A percentile compares a stretch with the other conserved stretches of the same genome.
Conservation (phyloP, 2,888 invertebrate species). For the Aporophyla lueneburgensis region DNA sequence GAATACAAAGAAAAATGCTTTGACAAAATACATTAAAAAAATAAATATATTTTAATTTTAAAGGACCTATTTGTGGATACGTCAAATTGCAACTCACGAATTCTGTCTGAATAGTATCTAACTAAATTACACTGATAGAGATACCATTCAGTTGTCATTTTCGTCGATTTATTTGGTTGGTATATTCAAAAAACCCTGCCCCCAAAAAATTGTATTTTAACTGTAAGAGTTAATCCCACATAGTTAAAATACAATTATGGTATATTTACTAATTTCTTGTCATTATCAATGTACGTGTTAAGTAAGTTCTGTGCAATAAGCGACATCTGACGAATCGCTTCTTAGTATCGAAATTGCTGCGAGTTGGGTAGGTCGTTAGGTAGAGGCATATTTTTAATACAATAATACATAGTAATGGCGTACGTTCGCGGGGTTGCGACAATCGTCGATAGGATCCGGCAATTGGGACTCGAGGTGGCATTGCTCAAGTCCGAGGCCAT, state of each 20-base stretch:
- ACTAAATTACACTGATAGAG: not conserved
- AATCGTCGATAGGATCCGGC: no score
- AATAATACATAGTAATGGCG: no score
- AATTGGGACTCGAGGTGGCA: no score
- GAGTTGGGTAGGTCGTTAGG: not conserved
- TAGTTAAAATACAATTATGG: no score
- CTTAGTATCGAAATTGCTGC: not conserved
- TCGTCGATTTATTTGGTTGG: no score
- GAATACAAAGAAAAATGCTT: constrained; percentile 17
- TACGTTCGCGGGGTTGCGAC: no score
- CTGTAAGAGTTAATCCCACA: not conserved
- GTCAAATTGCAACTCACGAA: not conserved
- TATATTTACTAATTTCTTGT: no score
- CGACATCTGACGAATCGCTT: not conserved
- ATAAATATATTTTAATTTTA: not conserved
- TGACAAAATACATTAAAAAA: constrained; percentile 13
- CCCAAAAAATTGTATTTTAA: not conserved
- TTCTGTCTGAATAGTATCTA: not conserved
- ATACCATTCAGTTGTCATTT: not conserved
- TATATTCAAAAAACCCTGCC: not conserved
- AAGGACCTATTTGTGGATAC: not conserved
- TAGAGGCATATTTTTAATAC: not conserved
- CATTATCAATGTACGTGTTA: no score
- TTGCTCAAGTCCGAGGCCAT: no score
- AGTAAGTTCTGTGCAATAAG: no score